phyloP scores from a whole-genome alignment of 2,113 vertebrate species.

The Oncorhynchus masou region DNA sequence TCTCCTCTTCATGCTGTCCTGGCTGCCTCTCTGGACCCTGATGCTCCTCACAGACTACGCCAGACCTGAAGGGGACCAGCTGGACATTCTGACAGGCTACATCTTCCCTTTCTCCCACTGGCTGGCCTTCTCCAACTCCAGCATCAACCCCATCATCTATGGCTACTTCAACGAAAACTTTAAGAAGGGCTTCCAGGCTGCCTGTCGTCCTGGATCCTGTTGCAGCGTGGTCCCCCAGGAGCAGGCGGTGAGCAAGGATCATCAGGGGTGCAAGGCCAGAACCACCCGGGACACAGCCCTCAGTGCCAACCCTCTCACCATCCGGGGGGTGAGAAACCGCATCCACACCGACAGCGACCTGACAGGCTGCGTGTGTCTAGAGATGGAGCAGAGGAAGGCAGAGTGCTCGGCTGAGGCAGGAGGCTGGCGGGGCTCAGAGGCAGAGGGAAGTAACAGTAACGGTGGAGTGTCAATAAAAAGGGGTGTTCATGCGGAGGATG shows the following conservation, averaged over 20 bases:
- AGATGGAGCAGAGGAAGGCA: conserved; percentile 39
- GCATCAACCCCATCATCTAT: conserved; percentile 65
- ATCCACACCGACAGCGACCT: conserved; percentile 40
- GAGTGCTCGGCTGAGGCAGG: neutral
- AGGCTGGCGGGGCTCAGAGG: neutral
- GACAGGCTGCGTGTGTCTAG: conserved; percentile 35
- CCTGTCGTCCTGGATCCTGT: conserved; percentile 21
- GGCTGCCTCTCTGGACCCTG: conserved; percentile 62
- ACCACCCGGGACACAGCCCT: conserved; percentile 10
- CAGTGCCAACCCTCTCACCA: conserved; percentile 16
- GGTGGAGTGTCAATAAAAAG: neutral
- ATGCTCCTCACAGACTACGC: conserved; percentile 61
- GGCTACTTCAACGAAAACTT: conserved; percentile 67
- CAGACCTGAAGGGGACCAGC: conserved; percentile 27
- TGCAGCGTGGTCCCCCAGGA: neutral
- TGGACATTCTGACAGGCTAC: conserved; percentile 56
- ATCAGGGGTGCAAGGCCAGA: neutral
- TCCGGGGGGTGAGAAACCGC: conserved; percentile 37
- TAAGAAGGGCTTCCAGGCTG: conserved; percentile 51
- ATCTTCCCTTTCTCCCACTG: conserved; percentile 62
- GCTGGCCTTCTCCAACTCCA: conserved; percentile 65
- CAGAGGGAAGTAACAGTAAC: conserved; percentile 6
- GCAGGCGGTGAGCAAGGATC: neutral
- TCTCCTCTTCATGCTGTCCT: conserved; percentile 64
- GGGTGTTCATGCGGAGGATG: conserved; percentile 18